A percentile compares a stretch with the other conserved stretches of the same genome.
Conservation (phyloP, 2,113 vertebrate genomes). For the Plecotus auritus region DNA sequence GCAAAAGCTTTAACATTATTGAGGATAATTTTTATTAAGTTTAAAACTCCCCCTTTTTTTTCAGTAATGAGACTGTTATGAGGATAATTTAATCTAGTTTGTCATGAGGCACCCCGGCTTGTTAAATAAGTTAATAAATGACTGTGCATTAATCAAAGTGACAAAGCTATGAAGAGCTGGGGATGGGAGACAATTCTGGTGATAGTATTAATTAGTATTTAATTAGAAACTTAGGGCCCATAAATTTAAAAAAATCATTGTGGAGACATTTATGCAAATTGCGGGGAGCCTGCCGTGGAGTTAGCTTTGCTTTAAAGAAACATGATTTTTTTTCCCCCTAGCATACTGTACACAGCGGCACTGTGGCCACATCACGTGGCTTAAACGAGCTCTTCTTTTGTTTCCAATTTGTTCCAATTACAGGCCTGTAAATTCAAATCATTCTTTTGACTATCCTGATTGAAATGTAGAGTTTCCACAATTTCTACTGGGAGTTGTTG, state of each 20-base stretch:
- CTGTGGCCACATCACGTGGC: constrained; percentile 59
- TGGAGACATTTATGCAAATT: constrained; percentile 82
- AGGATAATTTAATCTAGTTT: constrained; percentile 88
- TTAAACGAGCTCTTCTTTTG: constrained; percentile 49
- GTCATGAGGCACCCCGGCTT: constrained; percentile 82
- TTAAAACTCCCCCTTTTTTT: constrained; percentile 78
- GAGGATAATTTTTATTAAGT: constrained; percentile 82
- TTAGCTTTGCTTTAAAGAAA: constrained; percentile 75
- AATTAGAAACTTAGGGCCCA: constrained; percentile 87
- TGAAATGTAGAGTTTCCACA: constrained; percentile 50
- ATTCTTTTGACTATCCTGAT: constrained; percentile 56
- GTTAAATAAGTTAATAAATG: constrained; percentile 90
- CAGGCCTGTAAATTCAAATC: constrained; percentile 45
- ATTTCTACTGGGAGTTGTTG: constrained; percentile 42
- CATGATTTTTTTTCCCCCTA: constrained; percentile 44
- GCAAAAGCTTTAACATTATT: constrained; percentile 80
- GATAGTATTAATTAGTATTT: constrained; percentile 92
- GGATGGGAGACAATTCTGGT: constrained; percentile 81
- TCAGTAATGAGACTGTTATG: constrained; percentile 81
- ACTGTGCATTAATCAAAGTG: constrained; percentile 88
- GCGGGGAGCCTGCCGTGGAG: constrained; percentile 64
- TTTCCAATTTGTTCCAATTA: constrained; percentile 69
- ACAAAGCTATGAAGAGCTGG: constrained; percentile 82
- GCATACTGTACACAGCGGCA: constrained; percentile 29
- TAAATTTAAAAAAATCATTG: constrained; percentile 88